Conservation (phyloP, 2,113 vertebrate genomes). For the Nothocercus nigrocapillus region DNA sequence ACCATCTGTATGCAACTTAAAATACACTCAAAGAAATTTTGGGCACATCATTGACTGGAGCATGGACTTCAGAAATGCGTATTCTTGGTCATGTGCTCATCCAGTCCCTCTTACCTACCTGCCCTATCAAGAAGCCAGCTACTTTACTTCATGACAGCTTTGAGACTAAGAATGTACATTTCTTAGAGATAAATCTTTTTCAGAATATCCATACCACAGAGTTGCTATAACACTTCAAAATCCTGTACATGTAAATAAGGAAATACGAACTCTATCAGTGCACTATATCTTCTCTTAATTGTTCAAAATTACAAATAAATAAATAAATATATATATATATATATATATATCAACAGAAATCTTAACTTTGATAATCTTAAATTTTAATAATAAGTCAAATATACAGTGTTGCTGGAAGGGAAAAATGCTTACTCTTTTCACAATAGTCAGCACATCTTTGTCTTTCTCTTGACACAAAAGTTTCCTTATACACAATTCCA, state of each 20-base stretch:
- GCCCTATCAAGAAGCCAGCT: not conserved
- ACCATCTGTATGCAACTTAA: not conserved
- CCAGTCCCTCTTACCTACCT: not conserved
- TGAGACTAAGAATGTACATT: not conserved
- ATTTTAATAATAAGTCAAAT: not conserved
- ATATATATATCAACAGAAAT: not conserved
- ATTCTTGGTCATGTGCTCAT: not conserved
- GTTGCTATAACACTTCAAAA: not conserved
- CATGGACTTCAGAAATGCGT: not conserved
- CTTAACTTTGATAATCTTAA: not conserved
- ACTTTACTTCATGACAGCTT: not conserved
- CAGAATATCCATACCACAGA: not conserved
- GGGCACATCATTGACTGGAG: not conserved
- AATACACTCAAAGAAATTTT: not conserved
- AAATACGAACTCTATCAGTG: not conserved
- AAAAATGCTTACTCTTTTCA: slow-evolving; percentile 85
- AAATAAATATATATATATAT: no score
- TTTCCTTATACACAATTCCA: slow-evolving; percentile 92
- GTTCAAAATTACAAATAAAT: not conserved
- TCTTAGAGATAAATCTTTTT: not conserved
- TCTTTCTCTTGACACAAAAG: slow-evolving; percentile 94
- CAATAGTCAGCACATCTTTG: slow-evolving; percentile 90
- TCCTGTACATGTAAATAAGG: not conserved
- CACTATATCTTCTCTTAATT: not conserved
- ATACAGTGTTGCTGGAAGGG: not conserved